Percentiles rank a stretch among this genome's conserved stretches.
These are phyloP conservation scores for Tragulus kanchil DNA, from an alignment of 2,113 vertebrate genomes.

Conservation along the genomic window DNA sequence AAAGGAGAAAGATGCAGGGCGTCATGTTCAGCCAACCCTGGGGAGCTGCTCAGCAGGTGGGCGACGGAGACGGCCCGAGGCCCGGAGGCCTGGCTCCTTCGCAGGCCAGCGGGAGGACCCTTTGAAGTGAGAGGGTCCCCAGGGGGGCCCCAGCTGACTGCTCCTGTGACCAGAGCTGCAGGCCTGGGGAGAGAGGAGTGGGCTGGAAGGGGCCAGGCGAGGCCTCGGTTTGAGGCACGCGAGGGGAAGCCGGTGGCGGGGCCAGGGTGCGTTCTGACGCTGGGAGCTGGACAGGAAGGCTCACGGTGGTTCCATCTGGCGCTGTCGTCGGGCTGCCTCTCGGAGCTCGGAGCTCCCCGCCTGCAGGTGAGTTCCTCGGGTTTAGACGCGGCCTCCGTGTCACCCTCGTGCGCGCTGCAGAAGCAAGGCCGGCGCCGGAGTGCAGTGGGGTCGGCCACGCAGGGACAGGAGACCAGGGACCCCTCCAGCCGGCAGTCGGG, in stretches of 20 bases:
- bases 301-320: rapidly evolving
- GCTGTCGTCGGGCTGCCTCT: neutral
- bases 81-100: neutral
- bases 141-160: rapidly evolving
- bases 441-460: rapidly evolving
- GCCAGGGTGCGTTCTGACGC: rapidly evolving
- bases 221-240: too few relatives aligned
- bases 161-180: rapidly evolving
- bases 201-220: neutral
- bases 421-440: neutral
- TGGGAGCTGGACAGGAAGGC: neutral
- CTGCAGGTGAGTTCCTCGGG: neutral
- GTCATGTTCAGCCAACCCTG: rapidly evolving
- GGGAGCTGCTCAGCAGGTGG: rapidly evolving
- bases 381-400: neutral
- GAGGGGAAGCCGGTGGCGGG: neutral
- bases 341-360: neutral
- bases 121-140: neutral
- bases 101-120: too few relatives aligned
- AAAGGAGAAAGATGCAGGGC: neutral
- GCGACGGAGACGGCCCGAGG: rapidly evolving
- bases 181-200: neutral
- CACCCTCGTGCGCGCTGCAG: neutral
- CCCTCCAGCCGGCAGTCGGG: rapidly evolving
- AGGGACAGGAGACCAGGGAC: rapidly evolving